Conservation (phyloP, 2,797 vertebrate species). For the Girardinus metallicus region DNA sequence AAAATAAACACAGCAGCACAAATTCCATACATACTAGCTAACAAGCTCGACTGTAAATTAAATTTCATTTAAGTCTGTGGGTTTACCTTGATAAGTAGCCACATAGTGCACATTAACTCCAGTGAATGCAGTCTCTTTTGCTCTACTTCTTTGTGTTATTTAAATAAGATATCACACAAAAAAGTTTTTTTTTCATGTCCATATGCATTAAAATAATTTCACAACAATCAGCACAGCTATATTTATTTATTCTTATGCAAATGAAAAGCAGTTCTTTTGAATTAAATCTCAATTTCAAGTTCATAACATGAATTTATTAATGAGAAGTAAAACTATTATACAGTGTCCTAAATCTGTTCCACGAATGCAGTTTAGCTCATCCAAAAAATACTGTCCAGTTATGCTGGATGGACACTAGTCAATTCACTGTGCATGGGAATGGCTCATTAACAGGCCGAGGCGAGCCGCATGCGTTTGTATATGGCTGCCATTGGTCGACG, state of each 20-base stretch:
- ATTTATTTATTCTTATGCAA: constrained; percentile 60
- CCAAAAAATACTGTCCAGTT: constrained; percentile 86
- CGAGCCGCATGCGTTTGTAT: constrained; percentile 83
- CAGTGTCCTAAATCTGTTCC: constrained; percentile 87
- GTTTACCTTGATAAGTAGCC: background rate
- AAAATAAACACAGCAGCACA: background rate
- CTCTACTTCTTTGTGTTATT: background rate
- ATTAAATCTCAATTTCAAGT: constrained; percentile 65
- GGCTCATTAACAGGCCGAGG: constrained; percentile 91
- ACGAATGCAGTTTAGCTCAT: constrained; percentile 83
- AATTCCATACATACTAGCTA: background rate
- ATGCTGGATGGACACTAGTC: constrained; percentile 92
- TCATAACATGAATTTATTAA: constrained; percentile 80
- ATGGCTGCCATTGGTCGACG: constrained; percentile 85
- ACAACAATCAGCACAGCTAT: constrained; percentile 26
- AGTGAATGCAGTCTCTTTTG: background rate
- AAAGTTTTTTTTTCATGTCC: constrained; percentile 1
- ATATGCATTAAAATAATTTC: constrained; percentile 13
- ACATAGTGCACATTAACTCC: background rate
- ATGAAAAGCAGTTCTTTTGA: background rate
- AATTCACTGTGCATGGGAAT: constrained; percentile 98
- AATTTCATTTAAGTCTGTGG: background rate
- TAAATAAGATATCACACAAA: background rate
- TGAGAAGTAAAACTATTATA: constrained; percentile 81
- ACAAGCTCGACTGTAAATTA: background rate